Evolutionary conservation across 1,140 invertebrate species (phyloP), one percentile per base, ranked within the genome.

Genomic region (Philopotamus ludificatus): DNA sequence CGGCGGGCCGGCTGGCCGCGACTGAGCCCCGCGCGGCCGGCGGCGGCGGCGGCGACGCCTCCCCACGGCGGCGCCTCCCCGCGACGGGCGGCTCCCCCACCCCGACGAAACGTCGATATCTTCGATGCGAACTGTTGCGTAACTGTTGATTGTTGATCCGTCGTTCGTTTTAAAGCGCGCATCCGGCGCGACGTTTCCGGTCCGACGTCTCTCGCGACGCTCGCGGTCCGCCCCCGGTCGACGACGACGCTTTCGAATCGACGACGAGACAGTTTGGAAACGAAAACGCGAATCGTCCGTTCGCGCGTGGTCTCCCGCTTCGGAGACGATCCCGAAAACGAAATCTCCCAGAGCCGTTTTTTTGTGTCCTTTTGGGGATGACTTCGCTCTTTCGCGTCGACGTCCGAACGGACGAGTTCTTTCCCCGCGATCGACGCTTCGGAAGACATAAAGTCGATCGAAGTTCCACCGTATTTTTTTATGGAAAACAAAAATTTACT

Each of bases 131-230:
- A 54, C 62, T 63, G 62, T 63, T 63, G 62, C 62, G 62, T 63
- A 63, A 63, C 62, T 63, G 62, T 63, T 63, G 62, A 63, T 63
- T 25, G 26, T 63, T 22, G 23, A 63, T 63, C 10, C 23, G 45
- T 16, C 28, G 18, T 34, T 34, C 28, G 12, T 7, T 34, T 34
- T n/a, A n/a, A n/a, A n/a, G n/a, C n/a, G n/a, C n/a, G n/a, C n/a
- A n/a, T n/a, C n/a, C n/a, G n/a, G n/a, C n/a, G n/a, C n/a, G n/a
- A n/a, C n/a, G n/a, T n/a, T n/a, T n/a, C n/a, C n/a, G n/a, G n/a
- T n/a, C n/a, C n/a, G n/a, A n/a, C n/a, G n/a, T n/a, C n/a, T n/a
- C n/a, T n/a, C n/a, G n/a, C n/a, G n/a, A n/a, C n/a, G n/a, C n/a
- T n/a, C n/a, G n/a, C n/a, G n/a, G n/a, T n/a, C n/a, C n/a, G n/a